Conservation (phyloP, 2,888 invertebrate species). For the Aelia acuminata region DNA sequence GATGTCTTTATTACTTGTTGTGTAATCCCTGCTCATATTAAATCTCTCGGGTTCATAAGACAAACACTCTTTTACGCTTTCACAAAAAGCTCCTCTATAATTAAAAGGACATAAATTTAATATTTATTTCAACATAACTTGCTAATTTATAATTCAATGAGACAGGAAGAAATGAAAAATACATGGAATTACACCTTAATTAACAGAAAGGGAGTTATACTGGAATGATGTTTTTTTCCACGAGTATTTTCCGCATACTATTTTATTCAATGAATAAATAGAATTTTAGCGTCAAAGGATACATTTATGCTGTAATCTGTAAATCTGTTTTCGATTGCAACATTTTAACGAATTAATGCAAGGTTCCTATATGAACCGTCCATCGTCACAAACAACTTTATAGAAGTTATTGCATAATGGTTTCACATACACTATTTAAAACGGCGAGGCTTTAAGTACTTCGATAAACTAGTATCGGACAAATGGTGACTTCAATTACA, state of each 20-base stretch:
- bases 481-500: neutral
- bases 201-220: neutral
- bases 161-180: no score
- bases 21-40: neutral
- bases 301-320: no score
- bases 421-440: neutral
- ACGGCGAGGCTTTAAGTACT: neutral
- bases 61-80: neutral
- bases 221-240: no score
- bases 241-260: no score
- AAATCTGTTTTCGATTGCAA: no score
- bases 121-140: neutral
- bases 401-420: neutral
- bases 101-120: neutral
- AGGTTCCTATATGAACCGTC: no score
- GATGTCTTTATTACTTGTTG: neutral
- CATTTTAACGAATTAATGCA: no score
- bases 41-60: neutral
- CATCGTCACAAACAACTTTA: no score
- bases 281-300: no score
- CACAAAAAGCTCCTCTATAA: neutral
- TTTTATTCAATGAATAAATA: no score
- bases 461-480: neutral
- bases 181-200: neutral
- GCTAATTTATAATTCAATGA: neutral